Conservation (phyloP, 2,797 vertebrate species). For the Dipus sagitta region DNA sequence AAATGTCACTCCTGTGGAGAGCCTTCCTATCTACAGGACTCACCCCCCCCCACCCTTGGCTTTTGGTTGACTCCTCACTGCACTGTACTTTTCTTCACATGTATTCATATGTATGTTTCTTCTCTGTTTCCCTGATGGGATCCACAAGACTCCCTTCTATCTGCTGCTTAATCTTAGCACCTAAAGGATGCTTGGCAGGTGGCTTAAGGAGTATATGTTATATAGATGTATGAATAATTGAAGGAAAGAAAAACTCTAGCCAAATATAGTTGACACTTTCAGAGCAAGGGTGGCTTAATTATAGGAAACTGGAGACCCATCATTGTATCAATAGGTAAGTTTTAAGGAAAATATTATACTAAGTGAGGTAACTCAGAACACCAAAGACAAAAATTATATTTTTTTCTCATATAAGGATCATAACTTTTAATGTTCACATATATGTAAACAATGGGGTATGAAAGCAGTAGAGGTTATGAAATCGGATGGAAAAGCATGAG, state of each 20-base stretch:
- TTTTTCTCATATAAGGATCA: too few relatives aligned
- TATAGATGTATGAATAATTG: background rate
- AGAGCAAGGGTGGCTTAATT: background rate
- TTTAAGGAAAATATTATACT: slow-evolving; percentile 5
- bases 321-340: background rate
- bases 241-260: background rate
- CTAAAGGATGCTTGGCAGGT: background rate
- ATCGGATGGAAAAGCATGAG: too few relatives aligned
- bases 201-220: background rate
- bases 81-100: background rate
- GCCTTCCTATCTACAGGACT: background rate
- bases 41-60: too few relatives aligned
- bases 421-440: too few relatives aligned
- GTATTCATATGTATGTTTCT: background rate
- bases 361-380: too few relatives aligned
- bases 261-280: background rate
- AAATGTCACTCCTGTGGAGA: background rate
- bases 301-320: background rate
- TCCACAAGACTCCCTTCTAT: background rate
- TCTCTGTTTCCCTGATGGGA: background rate
- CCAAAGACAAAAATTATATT: too few relatives aligned
- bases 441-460: too few relatives aligned
- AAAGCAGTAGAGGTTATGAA: too few relatives aligned
- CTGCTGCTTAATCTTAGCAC: background rate
- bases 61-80: background rate